A percentile compares a stretch with the other conserved stretches of the same genome.
Conservation (phyloP, 2,113 vertebrate species). For the Thamnophis sirtalis region DNA sequence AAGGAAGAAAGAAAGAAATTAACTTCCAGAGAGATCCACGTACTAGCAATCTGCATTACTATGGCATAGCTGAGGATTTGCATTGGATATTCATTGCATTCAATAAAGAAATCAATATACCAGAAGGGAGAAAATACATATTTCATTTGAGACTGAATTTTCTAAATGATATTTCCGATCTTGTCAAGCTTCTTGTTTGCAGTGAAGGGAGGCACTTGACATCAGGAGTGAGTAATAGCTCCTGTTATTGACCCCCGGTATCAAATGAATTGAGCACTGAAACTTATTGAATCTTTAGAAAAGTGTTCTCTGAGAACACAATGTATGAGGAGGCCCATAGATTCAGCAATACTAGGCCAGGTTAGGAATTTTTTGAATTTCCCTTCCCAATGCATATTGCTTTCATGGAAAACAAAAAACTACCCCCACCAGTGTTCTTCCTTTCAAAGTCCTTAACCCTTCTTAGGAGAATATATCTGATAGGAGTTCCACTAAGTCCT, state of each 20-base stretch:
- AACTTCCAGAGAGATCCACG: slow-evolving; percentile 20
- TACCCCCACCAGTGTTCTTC: background rate
- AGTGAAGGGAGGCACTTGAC: background rate
- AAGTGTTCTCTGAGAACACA: slow-evolving; percentile 2
- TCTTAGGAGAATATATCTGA: background rate
- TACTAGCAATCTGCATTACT: slow-evolving; percentile 18
- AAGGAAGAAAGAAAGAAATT: background rate
- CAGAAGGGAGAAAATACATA: slow-evolving; percentile 18
- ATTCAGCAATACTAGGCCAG: slow-evolving; percentile 23
- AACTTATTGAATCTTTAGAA: slow-evolving; percentile 34
- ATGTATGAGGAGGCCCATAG: background rate
- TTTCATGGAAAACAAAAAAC: background rate
- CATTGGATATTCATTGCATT: slow-evolving; percentile 40
- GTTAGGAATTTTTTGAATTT: background rate
- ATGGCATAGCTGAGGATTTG: slow-evolving; percentile 19
- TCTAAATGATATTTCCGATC: slow-evolving; percentile 20
- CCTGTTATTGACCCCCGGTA: slow-evolving; percentile 34
- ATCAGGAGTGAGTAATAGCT: slow-evolving; percentile 31
- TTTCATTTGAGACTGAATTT: slow-evolving; percentile 44
- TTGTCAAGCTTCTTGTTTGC: slow-evolving; percentile 19
- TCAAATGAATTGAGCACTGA: slow-evolving; percentile 23
- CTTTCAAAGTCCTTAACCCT: background rate
- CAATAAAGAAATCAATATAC: slow-evolving; percentile 40
- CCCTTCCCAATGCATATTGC: background rate
- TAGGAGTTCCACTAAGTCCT: rapidly evolving